Evolutionary conservation across 2,797 vertebrate species (phyloP), one percentile per base, ranked within the genome.

Genomic region (Pyrocephalus nanus): DNA sequence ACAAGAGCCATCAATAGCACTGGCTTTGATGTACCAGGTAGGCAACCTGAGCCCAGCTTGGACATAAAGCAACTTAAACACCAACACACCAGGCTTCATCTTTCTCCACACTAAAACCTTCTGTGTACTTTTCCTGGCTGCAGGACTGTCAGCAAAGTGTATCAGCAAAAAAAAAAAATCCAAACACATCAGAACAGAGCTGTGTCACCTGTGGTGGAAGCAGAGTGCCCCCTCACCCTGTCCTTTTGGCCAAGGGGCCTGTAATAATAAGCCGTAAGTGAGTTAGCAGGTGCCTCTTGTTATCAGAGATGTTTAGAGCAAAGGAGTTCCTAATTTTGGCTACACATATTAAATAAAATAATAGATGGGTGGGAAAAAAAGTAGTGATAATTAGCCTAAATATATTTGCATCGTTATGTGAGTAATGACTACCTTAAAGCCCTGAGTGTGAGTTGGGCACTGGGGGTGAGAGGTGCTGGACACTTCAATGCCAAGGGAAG

Each of bases 1-100:
- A 18, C 47, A 66, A 43, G 20, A 86, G 50, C 29, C 43, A 32
- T 15, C 2, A 3, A 15, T 1, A 58, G n/a, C 62, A 48, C 2
- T 1, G 0, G 9, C 25, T 57, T 27, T 57, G 0, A 57, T 51
- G 36, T 30, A 61, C 5, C 12, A n/a, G 22, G 30, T 1, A 19
- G 64, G 64, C 22, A 70, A 42, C 25, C 17, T 11, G 18, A 80
- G 36, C 32, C n/a, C 60, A 6, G 8, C 12, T 30, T 11, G 5
- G 1, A 1, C 15, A 27, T 8, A 5, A 4, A 27, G 54, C 34
- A 14, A 22, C 19, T 61, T 5, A 42, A 71, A 47, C 9, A 51
- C 43, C 53, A 40, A 51, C 34, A 32, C 18, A 8, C 1, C 21
- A 32, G 26, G 30, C 15, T 65, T 57, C 65, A 6, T 14, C 42